A percentile compares a stretch with the other conserved stretches of the same genome.
phyloP scores from a whole-genome alignment of 2,888 invertebrate genomes.

The Aporophyla lueneburgensis region DNA sequence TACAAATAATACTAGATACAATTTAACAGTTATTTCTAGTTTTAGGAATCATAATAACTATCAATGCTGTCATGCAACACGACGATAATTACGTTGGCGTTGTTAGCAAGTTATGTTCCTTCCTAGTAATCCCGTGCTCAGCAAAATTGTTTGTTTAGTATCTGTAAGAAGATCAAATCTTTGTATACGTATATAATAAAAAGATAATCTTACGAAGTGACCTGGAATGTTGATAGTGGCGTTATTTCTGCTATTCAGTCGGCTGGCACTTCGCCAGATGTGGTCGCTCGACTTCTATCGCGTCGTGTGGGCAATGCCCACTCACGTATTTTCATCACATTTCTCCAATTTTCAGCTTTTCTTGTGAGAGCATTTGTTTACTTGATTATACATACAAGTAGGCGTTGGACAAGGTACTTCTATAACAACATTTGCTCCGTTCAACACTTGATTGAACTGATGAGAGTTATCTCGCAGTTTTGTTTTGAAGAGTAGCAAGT shows the following conservation, averaged over 20 bases:
- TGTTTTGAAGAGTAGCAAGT: neutral
- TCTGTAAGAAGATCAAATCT: constrained; percentile 69
- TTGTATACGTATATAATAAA: constrained; percentile 76
- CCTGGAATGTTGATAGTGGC: constrained; percentile 90
- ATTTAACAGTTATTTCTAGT: constrained; percentile 7
- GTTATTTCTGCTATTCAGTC: constrained; percentile 89
- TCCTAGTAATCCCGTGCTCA: constrained; percentile 3
- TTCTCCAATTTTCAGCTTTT: constrained; percentile 63
- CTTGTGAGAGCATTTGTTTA: constrained; percentile 39
- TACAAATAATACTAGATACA: constrained; percentile 9
- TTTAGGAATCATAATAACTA: neutral
- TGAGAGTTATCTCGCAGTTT: constrained; percentile 9
- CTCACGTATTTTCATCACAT: constrained; percentile 77
- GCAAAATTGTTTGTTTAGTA: constrained; percentile 60
- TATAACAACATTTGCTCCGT: neutral
- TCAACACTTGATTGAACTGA: constrained; percentile 9
- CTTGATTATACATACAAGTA: constrained; percentile 14
- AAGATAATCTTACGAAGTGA: constrained; percentile 87
- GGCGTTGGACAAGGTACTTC: constrained; percentile 9
- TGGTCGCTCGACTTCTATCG: constrained; percentile 80
- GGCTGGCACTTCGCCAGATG: constrained; percentile 86
- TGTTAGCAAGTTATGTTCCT: constrained; percentile 2
- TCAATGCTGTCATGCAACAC: constrained; percentile 12
- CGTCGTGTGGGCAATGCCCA: constrained; percentile 83
- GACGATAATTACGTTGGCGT: constrained; percentile 16